Evolutionary conservation across 2,113 vertebrate species (phyloP).

Genomic region (Corythornis vintsioides): DNA sequence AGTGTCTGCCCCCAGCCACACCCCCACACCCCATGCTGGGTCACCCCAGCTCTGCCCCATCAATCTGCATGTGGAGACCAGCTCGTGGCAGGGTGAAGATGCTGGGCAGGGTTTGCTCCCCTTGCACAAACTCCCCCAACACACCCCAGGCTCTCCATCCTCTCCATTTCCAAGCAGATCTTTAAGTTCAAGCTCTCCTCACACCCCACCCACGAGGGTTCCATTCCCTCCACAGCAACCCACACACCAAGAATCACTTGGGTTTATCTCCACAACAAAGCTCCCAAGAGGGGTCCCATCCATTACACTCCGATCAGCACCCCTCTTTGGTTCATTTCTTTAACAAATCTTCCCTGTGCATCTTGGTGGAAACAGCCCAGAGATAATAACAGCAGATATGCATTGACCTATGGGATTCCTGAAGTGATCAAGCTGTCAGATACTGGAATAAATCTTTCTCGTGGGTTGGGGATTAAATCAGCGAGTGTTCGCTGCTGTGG

Average conservation of each 20-base stretch:
- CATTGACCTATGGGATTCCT: constrained; percentile 62
- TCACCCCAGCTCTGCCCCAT: background rate
- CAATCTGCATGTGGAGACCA: background rate
- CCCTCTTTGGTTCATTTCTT: background rate
- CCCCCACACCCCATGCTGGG: background rate
- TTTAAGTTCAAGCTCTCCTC: background rate
- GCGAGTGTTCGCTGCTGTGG: constrained; percentile 10
- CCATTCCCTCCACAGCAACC: background rate
- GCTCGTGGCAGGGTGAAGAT: accelerated
- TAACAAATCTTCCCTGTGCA: background rate
- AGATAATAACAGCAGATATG: constrained; percentile 43
- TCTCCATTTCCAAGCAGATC: background rate
- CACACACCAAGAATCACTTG: accelerated
- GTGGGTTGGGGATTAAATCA: constrained; percentile 63
- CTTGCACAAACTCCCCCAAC: background rate
- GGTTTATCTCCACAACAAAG: background rate
- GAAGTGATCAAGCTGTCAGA: constrained; percentile 60
- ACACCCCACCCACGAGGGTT: accelerated
- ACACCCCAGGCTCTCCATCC: background rate
- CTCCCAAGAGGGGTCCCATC: background rate
- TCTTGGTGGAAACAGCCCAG: constrained; percentile 19
- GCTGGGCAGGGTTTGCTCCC: background rate
- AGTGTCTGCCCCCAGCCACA: background rate
- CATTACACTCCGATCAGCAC: background rate
- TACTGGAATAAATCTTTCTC: constrained; percentile 64